phyloP scores from a whole-genome alignment of 2,113 vertebrate genomes.

The Neotoma lepida region DNA sequence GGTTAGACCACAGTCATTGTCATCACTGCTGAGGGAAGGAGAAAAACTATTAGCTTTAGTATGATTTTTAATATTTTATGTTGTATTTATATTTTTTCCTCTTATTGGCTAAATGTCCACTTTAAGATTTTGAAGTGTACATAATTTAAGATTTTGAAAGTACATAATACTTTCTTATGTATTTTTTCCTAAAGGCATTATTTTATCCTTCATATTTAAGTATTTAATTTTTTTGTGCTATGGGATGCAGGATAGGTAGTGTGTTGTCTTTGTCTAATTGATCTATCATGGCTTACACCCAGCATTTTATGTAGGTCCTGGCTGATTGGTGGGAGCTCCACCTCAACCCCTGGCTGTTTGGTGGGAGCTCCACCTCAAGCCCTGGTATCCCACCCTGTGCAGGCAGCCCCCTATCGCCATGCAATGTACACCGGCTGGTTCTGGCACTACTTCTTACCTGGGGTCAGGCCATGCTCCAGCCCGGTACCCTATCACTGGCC shows the following conservation, averaged over 20 bases:
- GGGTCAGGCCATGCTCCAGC: too few species aligned
- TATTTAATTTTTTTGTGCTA: background rate
- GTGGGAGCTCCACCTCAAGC: too few species aligned
- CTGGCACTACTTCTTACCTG: too few species aligned
- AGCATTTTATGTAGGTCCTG: background rate
- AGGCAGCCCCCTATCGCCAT: too few species aligned
- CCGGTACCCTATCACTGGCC: too few species aligned
- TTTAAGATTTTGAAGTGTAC: background rate
- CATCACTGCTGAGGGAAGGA: too few species aligned
- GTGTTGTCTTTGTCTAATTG: background rate
- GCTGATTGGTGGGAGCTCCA: too few species aligned
- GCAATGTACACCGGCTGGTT: too few species aligned
- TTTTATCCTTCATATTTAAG: background rate
- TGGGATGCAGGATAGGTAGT: background rate
- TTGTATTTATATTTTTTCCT: background rate
- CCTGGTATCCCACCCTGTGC: too few species aligned
- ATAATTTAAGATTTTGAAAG: background rate
- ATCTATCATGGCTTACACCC: background rate
- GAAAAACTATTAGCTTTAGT: background rate
- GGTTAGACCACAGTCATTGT: too few species aligned
- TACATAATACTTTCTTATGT: background rate
- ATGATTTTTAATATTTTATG: slow-evolving; percentile 6
- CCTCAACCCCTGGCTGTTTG: too few species aligned
- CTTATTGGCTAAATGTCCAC: background rate
- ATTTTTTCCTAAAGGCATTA: background rate